phyloP scores from a whole-genome alignment of 2,113 vertebrate genomes.

The Hepsetus odoe region DNA sequence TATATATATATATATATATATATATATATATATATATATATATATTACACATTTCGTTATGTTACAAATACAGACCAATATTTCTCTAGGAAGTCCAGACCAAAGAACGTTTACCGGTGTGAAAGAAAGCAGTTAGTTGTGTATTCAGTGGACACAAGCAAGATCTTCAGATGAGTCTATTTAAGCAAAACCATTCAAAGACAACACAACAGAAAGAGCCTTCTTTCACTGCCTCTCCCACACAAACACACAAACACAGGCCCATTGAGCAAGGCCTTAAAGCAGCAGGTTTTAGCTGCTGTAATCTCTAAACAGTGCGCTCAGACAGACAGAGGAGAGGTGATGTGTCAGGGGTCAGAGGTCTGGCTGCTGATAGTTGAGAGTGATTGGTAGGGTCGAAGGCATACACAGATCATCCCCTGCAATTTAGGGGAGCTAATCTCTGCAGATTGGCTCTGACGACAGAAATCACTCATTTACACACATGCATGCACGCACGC shows the following conservation, averaged over 20 bases:
- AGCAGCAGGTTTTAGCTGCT: conserved; percentile 37
- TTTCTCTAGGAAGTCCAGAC: not conserved
- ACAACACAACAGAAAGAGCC: conserved; percentile 21
- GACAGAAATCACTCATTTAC: conserved; percentile 67
- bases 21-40: too few species aligned
- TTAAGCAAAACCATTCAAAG: conserved; percentile 24
- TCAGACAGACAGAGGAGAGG: conserved; percentile 63
- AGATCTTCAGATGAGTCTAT: not conserved
- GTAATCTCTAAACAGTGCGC: conserved; percentile 52
- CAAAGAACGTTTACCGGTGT: not conserved
- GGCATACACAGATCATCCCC: conserved; percentile 71
- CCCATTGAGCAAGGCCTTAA: conserved; percentile 10
- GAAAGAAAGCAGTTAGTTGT: not conserved
- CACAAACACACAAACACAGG: conserved; percentile 31
- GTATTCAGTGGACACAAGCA: not conserved
- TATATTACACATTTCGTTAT: too few species aligned
- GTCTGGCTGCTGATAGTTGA: conserved; percentile 54
- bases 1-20: too few species aligned
- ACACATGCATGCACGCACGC: too few species aligned
- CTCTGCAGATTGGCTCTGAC: conserved; percentile 72
- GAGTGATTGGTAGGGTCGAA: conserved; percentile 53
- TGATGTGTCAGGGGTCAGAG: conserved; percentile 74
- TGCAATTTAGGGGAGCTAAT: conserved; percentile 76
- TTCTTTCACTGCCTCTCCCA: conserved; percentile 21
- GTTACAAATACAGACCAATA: too few species aligned